Conservation (phyloP, 2,113 vertebrate species). For the Urocolius indicus region DNA sequence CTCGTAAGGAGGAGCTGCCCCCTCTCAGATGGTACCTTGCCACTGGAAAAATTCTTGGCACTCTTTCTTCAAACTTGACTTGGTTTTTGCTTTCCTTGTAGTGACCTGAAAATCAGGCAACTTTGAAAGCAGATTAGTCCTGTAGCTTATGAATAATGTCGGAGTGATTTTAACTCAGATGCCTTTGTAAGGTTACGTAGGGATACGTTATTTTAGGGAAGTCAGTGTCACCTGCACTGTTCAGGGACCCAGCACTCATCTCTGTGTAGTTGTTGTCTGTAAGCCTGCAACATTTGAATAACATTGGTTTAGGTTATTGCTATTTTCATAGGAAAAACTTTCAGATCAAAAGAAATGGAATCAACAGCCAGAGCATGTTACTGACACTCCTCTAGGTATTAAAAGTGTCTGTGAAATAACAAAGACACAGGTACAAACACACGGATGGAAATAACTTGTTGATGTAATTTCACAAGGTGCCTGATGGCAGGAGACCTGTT, state of each 20-base stretch:
- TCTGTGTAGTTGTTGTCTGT: background rate
- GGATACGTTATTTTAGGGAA: background rate
- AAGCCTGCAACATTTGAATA: background rate
- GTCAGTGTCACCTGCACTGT: background rate
- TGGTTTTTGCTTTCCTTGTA: background rate
- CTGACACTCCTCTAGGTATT: background rate
- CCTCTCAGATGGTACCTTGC: conserved; percentile 1
- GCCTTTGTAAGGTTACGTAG: background rate
- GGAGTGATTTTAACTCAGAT: background rate
- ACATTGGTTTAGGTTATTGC: background rate
- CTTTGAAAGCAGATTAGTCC: conserved; percentile 1
- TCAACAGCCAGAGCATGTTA: background rate
- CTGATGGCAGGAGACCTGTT: background rate
- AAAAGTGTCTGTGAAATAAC: background rate
- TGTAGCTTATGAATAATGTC: conserved; percentile 17
- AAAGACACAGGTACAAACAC: background rate
- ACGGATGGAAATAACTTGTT: background rate
- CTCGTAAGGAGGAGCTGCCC: background rate
- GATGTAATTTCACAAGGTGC: background rate
- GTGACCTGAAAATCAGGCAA: conserved; percentile 24
- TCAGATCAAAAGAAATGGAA: background rate
- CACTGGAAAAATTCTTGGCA: conserved; percentile 20
- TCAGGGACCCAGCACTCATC: background rate
- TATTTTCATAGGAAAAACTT: background rate
- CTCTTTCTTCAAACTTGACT: conserved; percentile 18